Percentiles rank a stretch among this genome's conserved stretches.
Evolutionary conservation across 2,797 vertebrate genomes (phyloP).

Genomic region (Syncerus caffer): DNA sequence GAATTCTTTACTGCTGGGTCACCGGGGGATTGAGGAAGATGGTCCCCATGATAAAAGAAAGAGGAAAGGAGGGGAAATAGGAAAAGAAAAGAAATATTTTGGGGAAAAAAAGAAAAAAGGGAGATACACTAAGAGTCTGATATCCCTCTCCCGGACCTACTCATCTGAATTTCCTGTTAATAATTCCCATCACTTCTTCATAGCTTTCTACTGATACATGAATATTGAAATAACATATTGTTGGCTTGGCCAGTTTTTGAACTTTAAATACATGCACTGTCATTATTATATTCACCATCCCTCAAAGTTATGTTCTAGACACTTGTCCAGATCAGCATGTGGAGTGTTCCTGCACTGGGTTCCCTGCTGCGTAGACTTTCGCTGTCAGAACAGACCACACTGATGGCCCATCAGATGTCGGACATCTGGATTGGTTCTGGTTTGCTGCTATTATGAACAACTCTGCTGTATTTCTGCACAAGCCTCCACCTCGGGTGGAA

Average conservation of each 20-base stretch:
- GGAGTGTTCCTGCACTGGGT: rapidly evolving
- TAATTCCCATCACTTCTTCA: neutral
- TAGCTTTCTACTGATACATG: neutral
- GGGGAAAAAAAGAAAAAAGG: slow-evolving; percentile 35
- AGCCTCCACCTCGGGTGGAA: neutral
- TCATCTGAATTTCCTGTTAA: neutral
- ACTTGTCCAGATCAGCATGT: rapidly evolving
- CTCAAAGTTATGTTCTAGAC: neutral
- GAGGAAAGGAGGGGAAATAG: neutral
- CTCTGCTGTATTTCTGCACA: neutral
- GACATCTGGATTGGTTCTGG: no score
- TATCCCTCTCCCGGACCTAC: neutral
- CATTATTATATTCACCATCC: neutral
- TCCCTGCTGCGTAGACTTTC: rapidly evolving
- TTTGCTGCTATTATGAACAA: neutral
- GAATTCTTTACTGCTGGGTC: neutral
- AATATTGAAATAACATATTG: neutral
- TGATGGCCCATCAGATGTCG: rapidly evolving
- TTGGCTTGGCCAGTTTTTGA: neutral
- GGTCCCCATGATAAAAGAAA: neutral
- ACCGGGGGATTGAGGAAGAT: rapidly evolving
- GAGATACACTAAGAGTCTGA: slow-evolving; percentile 21
- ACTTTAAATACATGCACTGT: neutral
- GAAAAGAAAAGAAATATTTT: neutral
- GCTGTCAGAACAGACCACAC: rapidly evolving